Evolutionary conservation across 2,888 invertebrate species (phyloP).

Genomic region (Cancer borealis): DNA sequence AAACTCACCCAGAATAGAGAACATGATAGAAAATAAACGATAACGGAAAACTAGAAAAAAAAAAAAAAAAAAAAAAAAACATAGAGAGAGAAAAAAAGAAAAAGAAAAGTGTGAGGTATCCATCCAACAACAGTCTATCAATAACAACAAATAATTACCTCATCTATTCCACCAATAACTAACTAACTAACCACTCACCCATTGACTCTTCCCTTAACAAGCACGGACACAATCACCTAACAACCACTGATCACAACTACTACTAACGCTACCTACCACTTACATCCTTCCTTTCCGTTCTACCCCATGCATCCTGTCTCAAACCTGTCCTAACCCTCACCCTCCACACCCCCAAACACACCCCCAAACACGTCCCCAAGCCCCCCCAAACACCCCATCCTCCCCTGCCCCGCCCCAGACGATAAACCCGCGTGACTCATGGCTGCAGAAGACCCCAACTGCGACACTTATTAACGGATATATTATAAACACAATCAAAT

Average conservation of each 20-base stretch:
- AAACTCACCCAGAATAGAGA: too few species aligned
- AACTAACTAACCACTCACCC: neutral
- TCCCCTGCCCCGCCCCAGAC: neutral
- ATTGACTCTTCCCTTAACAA: neutral
- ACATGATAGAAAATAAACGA: too few species aligned
- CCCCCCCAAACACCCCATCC: neutral
- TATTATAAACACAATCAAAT: conserved; percentile 37
- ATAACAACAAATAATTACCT: neutral
- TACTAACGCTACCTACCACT: neutral
- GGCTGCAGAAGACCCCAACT: conserved; percentile 13
- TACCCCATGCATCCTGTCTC: too few species aligned
- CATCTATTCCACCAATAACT: neutral
- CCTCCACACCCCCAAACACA: neutral
- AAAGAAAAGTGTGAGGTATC: neutral
- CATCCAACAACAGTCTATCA: neutral
- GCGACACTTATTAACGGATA: conserved; percentile 33
- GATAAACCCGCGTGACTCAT: neutral
- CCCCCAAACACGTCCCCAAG: neutral
- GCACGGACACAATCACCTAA: neutral
- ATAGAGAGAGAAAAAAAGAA: neutral
- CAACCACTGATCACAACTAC: neutral
- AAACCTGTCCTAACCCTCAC: too few species aligned
- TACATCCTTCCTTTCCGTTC: neutral
- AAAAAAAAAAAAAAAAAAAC: neutral
- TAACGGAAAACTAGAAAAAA: neutral